Base-by-base conservation (phyloP, 2,888 invertebrate species). In the Lasioglossum morio region DNA sequence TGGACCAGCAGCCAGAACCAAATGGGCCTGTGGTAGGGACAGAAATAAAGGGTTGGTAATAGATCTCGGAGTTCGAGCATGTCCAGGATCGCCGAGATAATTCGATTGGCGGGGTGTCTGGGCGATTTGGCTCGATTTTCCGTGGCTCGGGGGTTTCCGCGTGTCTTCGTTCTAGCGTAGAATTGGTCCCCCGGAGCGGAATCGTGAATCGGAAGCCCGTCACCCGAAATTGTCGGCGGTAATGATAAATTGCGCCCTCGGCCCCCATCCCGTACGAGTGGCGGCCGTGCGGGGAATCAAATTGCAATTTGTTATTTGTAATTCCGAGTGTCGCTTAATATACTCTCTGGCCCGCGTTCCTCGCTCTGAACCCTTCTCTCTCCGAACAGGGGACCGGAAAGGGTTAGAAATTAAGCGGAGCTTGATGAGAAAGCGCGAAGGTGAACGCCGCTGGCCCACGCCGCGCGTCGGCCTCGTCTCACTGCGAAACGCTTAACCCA, bases 221-320 rank as follows among this genome's bases (percentile, higher is more conserved):
- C 95, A 93, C 92, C 92, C 92, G 72, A 94, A 95, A 95, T 95
- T 95, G 95, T 95, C 95, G 94, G 87, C 93, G 91, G 93, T 95
- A 94, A 95, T 95, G 95, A 95, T 95, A 95, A 95, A 95, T 95
- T 94, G 94, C 94, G 94, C 94, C 94, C 94, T 92, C 93, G 93
- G 92, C 94, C 82, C 82, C 86, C 79, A 86, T 81, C 84, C 84
- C 89, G 89, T 87, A 83, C 88, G 87, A 86, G 86, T 72, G 70
- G 74, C 81, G 63, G 85, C 76, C 84, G 86, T 88, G 88, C 94
- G 92, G 94, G 93, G 95, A 95, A 95, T 95, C 95, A 95, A 95
- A 95, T 95, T 95, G 94, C 95, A 95, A 95, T 95, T 95, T 95
- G 95, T 95, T 95, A 95, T 95, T 95, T 95, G 95, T 95, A 95